Conservation (phyloP, 2,888 invertebrate genomes). For the Linnaemya vulpina region DNA sequence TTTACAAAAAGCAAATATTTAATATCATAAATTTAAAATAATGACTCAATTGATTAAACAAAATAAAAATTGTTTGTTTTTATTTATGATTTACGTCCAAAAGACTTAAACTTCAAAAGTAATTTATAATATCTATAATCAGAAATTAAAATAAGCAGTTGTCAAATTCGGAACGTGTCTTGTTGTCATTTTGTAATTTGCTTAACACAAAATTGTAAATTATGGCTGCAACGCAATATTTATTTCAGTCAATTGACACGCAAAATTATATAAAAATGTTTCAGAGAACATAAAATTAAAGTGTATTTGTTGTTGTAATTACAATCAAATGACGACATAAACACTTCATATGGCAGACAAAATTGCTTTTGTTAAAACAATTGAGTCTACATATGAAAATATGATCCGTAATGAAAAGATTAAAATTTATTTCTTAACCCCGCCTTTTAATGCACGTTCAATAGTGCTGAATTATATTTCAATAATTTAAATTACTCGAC, state of each 20-base stretch:
- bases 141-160: neutral
- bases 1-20: neutral
- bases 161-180: neutral
- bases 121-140: neutral
- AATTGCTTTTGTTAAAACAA: constrained; percentile 11
- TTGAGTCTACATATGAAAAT: constrained; percentile 15
- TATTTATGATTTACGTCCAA: neutral
- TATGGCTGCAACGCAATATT: neutral
- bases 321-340: constrained; percentile 43
- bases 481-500: no score
- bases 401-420: neutral
- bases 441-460: constrained; percentile 38
- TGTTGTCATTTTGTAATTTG: neutral
- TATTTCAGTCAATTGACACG: neutral
- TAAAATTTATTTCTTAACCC: neutral
- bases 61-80: neutral
- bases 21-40: neutral
- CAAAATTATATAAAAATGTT: neutral
- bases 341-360: constrained; percentile 48
- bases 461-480: constrained; percentile 26
- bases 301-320: constrained; percentile 9
- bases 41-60: neutral
- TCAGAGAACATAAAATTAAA: neutral
- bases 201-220: neutral
- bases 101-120: neutral